Evolutionary conservation across 1,140 invertebrate species (phyloP), one percentile per base, ranked within the genome.

Genomic region (Helicorthomorpha holstii): DNA sequence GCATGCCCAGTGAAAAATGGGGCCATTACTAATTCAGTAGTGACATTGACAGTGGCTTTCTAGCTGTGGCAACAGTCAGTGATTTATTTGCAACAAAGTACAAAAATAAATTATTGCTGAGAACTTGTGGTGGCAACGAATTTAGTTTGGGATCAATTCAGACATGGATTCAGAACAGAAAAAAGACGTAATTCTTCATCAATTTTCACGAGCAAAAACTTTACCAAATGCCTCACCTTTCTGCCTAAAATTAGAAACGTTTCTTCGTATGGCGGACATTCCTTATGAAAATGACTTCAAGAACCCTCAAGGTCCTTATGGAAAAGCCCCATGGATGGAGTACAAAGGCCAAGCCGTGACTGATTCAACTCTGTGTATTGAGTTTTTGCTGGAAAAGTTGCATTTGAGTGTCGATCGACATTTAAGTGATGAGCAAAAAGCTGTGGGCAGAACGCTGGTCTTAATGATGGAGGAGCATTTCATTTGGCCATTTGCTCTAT

Each of bases 321-420:
- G 63, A 23, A 67, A 66, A 54, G 59, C 57, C n/a, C 71, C 72
- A 0, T 73, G 70, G 69, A 70, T 73, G 29, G 62, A 61, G 4
- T 60, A 66, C 43, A 69, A 72, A 54, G 70, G 67, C 0, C 49
- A 63, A 42, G 54, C 63, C 4, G 52, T 72, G 1, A 64, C 63
- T 2, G 72, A 73, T 53, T 73, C 71, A 0, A 63, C 70, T 51
- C 60, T 73, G 38, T 62, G 64, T 45, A 63, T 73, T 4, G 64
- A 71, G 27, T 65, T 61, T 53, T 57, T 71, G 4, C 58, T 62
- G 27, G 54, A 62, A 43, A 53, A 61, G 16, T 57, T 62, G n/a
- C 49, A 52, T 2, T 44, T 63, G 3, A 56, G 68, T 44, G 51
- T 60, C 10, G 60, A 64, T 41, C 48, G 23, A 23, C 55, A 61